These are phyloP conservation scores for Euleptes europaea DNA, from an alignment of 2,113 vertebrate species.

Conservation along the genomic window DNA sequence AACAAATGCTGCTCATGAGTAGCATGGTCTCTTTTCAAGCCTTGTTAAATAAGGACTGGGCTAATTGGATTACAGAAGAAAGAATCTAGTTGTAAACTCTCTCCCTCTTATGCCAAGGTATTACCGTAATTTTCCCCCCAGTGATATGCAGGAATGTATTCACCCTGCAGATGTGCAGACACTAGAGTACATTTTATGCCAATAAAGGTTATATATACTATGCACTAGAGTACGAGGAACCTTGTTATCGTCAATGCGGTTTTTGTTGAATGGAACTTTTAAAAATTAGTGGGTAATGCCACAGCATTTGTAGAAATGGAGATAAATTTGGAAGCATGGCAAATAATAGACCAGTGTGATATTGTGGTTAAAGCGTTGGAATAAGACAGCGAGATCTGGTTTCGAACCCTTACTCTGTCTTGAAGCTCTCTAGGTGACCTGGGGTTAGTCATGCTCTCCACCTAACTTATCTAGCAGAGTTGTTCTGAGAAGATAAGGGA, in stretches of 20 bases:
- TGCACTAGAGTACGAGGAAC: background rate
- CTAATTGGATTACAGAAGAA: constrained; percentile 12
- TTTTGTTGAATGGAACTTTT: background rate
- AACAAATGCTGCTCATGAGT: background rate
- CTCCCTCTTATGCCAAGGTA: background rate
- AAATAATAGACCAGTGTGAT: background rate
- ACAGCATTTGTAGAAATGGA: background rate
- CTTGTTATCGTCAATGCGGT: background rate
- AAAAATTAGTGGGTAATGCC: background rate
- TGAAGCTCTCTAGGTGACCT: too few species aligned
- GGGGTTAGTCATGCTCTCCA: too few species aligned
- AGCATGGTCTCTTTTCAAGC: background rate
- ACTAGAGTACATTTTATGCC: background rate
- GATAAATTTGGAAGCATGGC: background rate
- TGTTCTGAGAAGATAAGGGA: too few species aligned
- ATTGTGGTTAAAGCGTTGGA: too few species aligned
- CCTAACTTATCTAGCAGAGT: too few species aligned
- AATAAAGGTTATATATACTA: too few species aligned
- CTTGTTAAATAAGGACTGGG: background rate
- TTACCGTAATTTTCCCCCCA: background rate
- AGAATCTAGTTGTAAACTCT: background rate
- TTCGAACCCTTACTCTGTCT: too few species aligned
- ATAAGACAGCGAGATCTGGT: too few species aligned
- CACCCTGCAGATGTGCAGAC: background rate
- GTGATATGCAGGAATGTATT: background rate